A percentile compares a stretch with the other conserved stretches of the same genome.
phyloP scores from a whole-genome alignment of 2,888 invertebrate genomes.

The Geotrupes spiniger region DNA sequence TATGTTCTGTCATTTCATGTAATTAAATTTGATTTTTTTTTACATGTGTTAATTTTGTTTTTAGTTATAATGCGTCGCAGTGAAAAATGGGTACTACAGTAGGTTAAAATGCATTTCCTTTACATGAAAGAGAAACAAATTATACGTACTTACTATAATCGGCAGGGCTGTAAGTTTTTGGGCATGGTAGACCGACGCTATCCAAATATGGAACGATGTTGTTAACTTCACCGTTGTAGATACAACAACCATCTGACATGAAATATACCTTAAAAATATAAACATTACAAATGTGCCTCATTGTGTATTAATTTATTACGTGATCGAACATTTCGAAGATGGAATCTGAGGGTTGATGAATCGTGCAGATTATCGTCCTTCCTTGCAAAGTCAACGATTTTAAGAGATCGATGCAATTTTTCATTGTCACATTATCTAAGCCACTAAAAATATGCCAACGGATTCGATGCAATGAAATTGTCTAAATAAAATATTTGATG shows the following conservation, averaged over 20 bases:
- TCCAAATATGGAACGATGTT: conserved; percentile 64
- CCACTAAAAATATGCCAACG: conserved; percentile 58
- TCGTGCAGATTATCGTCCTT: conserved; percentile 73
- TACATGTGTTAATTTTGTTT: too few relatives aligned
- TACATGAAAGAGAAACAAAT: too few relatives aligned
- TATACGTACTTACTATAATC: conserved; percentile 55
- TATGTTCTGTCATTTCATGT: too few relatives aligned
- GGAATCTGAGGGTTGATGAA: conserved; percentile 78
- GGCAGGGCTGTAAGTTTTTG: conserved; percentile 72
- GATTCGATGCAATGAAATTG: too few relatives aligned
- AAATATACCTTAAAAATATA: conserved; percentile 14
- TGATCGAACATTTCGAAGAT: conserved; percentile 73
- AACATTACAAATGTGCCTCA: too few relatives aligned
- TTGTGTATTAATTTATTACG: too few relatives aligned
- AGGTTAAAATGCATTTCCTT: too few relatives aligned
- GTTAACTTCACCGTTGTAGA: conserved; percentile 61
- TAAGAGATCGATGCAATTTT: conserved; percentile 67
- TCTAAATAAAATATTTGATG: neutral
- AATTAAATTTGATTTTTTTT: too few relatives aligned
- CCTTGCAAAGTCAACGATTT: conserved; percentile 69
- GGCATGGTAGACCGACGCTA: conserved; percentile 62
- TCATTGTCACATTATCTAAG: conserved; percentile 70
- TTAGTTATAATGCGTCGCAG: too few relatives aligned
- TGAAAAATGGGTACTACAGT: too few relatives aligned
- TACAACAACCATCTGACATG: conserved; percentile 17